These are phyloP conservation scores for Meriones psammophilus DNA, from an alignment of 2,797 vertebrate genomes.

Conservation along the genomic window DNA sequence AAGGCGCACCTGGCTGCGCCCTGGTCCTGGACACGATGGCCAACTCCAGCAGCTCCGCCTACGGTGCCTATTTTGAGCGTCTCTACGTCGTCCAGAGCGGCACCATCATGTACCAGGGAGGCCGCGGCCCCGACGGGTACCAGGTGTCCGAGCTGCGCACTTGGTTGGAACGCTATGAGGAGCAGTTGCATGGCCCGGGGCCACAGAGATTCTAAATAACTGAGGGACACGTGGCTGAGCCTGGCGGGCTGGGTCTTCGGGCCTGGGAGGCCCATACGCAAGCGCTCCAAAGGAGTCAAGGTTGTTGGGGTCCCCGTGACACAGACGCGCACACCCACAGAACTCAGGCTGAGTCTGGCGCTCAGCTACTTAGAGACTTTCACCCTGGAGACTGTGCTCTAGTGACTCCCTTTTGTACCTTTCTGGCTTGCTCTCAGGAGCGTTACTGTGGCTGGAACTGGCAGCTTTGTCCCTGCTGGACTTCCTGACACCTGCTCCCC, in stretches of 20 bases:
- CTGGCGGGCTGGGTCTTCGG: background rate
- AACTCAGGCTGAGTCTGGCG: background rate
- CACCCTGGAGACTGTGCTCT: background rate
- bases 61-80: conserved; percentile 98
- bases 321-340: conserved; percentile 7
- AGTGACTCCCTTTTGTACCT: background rate
- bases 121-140: conserved; percentile 97
- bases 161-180: conserved; percentile 95
- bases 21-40: conserved; percentile 98
- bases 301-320: background rate
- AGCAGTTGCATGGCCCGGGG: conserved; percentile 87
- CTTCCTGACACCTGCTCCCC: background rate
- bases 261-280: conserved; percentile 48
- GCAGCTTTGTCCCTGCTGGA: background rate
- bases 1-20: conserved; percentile 92
- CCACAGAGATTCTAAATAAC: conserved; percentile 77
- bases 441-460: background rate
- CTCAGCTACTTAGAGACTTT: background rate
- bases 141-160: conserved; percentile 95
- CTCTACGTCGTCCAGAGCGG: conserved; percentile 96
- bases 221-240: background rate
- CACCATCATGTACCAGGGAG: conserved; percentile 96
- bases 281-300: background rate
- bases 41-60: conserved; percentile 97
- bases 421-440: conserved; percentile 2